phyloP scores from a whole-genome alignment of 2,113 vertebrate genomes.

The Nicator chloris region DNA sequence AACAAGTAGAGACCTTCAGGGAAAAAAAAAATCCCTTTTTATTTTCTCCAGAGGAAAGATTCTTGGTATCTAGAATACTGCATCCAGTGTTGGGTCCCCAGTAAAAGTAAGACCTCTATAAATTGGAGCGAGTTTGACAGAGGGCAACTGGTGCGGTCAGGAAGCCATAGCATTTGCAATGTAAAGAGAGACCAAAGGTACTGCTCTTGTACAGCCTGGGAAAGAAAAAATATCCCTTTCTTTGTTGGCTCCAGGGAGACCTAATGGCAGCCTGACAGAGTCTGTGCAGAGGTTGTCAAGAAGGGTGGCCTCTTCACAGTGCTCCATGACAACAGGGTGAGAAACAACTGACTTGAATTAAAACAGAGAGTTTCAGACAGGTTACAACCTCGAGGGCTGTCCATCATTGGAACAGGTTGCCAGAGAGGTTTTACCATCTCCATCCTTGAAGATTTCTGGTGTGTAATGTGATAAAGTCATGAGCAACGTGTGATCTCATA shows the following conservation, averaged over 20 bases:
- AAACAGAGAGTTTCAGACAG: neutral
- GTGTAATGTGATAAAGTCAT: neutral
- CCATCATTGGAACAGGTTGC: neutral
- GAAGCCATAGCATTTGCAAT: neutral
- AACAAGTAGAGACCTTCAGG: neutral
- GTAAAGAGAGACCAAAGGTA: neutral
- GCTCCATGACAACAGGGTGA: neutral
- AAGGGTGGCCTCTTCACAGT: neutral
- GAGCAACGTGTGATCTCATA: neutral
- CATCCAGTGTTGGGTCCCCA: neutral
- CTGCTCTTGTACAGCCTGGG: neutral
- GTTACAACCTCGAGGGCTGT: neutral
- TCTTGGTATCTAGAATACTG: neutral
- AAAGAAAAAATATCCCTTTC: neutral
- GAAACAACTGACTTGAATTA: neutral
- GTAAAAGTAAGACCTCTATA: neutral
- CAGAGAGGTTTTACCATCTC: neutral
- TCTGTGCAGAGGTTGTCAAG: neutral
- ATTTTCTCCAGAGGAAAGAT: neutral
- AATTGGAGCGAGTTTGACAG: neutral
- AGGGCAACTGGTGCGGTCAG: neutral
- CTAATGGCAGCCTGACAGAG: neutral
- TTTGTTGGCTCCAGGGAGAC: neutral
- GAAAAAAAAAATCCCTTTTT: neutral
- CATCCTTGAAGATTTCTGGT: neutral